Evolutionary conservation across 2,888 invertebrate species (phyloP).

Genomic region (Eueremaeus valkanovi): DNA sequence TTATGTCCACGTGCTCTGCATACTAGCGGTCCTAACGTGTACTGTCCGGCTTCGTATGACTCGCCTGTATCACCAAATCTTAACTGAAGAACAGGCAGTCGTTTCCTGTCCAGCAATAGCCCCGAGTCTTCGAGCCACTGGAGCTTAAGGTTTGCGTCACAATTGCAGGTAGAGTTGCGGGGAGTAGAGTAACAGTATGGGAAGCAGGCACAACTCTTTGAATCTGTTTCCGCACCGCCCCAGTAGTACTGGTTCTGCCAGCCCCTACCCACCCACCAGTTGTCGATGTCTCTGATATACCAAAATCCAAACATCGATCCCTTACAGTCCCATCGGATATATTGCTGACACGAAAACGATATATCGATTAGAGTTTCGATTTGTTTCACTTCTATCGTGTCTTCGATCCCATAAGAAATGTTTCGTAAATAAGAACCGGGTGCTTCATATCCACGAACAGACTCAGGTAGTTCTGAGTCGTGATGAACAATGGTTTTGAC

Average conservation of each 20-base stretch:
- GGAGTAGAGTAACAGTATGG: slow-evolving; percentile 48
- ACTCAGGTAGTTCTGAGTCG: slow-evolving; percentile 45
- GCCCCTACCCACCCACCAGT: slow-evolving; percentile 49
- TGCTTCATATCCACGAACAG: slow-evolving; percentile 47
- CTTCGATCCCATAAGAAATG: slow-evolving; percentile 45
- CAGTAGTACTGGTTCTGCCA: slow-evolving; percentile 48
- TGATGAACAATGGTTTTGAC: slow-evolving; percentile 48
- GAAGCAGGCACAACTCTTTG: slow-evolving; percentile 48
- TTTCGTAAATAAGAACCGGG: slow-evolving; percentile 47
- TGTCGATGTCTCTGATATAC: slow-evolving; percentile 47
- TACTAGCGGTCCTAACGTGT: slow-evolving; percentile 47
- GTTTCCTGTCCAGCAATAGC: slow-evolving; percentile 46
- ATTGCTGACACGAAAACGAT: slow-evolving; percentile 49
- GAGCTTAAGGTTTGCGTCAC: slow-evolving; percentile 48
- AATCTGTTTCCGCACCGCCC: slow-evolving; percentile 49
- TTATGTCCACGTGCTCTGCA: slow-evolving; percentile 46
- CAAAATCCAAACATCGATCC: slow-evolving; percentile 49
- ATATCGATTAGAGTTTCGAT: slow-evolving; percentile 46
- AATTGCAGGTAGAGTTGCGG: slow-evolving; percentile 49
- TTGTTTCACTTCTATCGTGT: slow-evolving; percentile 44
- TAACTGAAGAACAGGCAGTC: slow-evolving; percentile 48
- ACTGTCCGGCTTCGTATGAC: slow-evolving; percentile 48
- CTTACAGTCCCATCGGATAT: slow-evolving; percentile 49
- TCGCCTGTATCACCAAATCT: slow-evolving; percentile 49
- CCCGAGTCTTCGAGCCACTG: slow-evolving; percentile 48